phyloP scores from a whole-genome alignment of 2,113 vertebrate genomes.

The Barbus barbus region DNA sequence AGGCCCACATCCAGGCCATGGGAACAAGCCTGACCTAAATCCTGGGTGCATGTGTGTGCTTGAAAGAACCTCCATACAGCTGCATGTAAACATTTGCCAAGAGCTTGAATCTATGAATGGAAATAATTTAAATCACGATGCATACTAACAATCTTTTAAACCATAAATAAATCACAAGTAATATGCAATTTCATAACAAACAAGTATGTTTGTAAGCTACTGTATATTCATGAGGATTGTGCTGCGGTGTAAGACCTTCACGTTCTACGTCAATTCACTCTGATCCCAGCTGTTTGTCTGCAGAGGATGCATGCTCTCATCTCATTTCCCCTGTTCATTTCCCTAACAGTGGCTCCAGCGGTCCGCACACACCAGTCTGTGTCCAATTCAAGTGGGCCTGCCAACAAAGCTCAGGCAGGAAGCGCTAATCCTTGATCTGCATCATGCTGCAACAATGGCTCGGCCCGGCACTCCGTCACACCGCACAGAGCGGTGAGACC shows the following conservation, averaged over 20 bases:
- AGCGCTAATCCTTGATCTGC: constrained; percentile 78
- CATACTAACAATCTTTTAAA: not conserved
- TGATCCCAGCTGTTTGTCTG: constrained; percentile 53
- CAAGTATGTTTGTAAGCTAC: constrained; percentile 13
- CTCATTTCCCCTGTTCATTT: constrained; percentile 64
- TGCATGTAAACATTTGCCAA: constrained; percentile 17
- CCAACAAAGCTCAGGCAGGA: constrained; percentile 77
- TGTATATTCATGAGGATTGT: constrained; percentile 13
- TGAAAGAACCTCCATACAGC: constrained; percentile 6
- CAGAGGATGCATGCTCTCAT: constrained; percentile 56
- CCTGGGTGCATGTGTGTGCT: constrained; percentile 40
- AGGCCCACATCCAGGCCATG: constrained; percentile 45
- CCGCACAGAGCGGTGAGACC: constrained; percentile 26
- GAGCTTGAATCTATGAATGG: not conserved
- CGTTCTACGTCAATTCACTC: not conserved
- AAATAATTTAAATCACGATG: not conserved
- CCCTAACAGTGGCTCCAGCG: constrained; percentile 63
- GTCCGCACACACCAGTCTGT: constrained; percentile 64
- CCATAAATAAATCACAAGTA: not conserved
- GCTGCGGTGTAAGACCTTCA: not conserved
- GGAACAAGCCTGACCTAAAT: constrained; percentile 52
- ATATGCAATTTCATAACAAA: not conserved
- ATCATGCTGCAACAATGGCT: constrained; percentile 70
- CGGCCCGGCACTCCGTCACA: constrained; percentile 50
- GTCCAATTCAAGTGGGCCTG: constrained; percentile 73